Evolutionary conservation across 1,140 invertebrate species (phyloP), one percentile per base, ranked within the genome.

Genomic region (Drosophila pandora): DNA sequence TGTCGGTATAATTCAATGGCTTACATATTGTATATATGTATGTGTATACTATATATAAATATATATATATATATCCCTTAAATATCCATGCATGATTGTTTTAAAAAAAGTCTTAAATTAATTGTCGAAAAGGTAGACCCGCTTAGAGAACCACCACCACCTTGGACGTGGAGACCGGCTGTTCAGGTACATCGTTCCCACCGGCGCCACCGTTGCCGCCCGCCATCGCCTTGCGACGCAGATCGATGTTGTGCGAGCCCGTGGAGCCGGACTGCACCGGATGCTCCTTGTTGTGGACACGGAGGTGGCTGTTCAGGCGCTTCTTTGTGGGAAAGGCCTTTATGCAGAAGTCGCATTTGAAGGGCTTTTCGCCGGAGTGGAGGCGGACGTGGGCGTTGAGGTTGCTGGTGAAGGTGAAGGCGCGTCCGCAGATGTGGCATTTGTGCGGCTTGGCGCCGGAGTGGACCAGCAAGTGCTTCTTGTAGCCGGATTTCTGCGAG

Each of bases 351-450:
- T 82, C 58, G 21, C 90, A 91, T 34, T 90, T 82, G 13, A 78
- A 88, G 0, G 85, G 81, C 88, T 96, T 96, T 82, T 96, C 95
- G 7, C 95, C 94, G 25, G 93, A 94, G 85, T 97, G 96, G n/a
- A 82, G 71, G 2, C 89, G 92, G 85, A 93, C 94, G 92, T 92
- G 94, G 69, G 92, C 92, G 30, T 91, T 90, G 17, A 92, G 69
- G 69, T 92, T 92, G 61, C 90, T 91, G 25, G 91, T 91, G 22
- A 90, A 91, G 2, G 90, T 88, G 23, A 92, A 92, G 49, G 80
- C 75, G 9, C 82, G 76, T 4, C 68, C 81, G 59, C 91, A 92
- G 25, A 91, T 76, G 47, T 57, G 84, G n/a, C 91, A 92, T 17
- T 78, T 75, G 62, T 91, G 77, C 0, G 90, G 88, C 49, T 90